Base-by-base conservation (phyloP, 2,113 vertebrate genomes). In the Pelecanoides urinatrix region DNA sequence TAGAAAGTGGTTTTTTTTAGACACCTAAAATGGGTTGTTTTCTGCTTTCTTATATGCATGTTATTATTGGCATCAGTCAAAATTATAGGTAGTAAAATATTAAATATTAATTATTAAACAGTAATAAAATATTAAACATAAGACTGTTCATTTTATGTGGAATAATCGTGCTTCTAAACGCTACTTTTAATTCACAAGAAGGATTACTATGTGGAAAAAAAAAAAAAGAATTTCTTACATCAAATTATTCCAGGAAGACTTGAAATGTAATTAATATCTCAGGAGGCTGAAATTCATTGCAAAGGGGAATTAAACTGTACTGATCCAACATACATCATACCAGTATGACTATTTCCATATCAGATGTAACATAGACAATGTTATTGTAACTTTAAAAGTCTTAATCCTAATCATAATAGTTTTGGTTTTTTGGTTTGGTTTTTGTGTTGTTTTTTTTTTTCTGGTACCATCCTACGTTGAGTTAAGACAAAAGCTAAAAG, bases 231-330 rank as follows among this genome's bases (percentile, higher is more conserved):
- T 52, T 94, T 94, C 18, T 84, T 67, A 34, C 62, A 94, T 86
- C n/a, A 90, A 95, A 32, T 79, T 67, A 88, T 91, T 92, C 58
- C 50, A 55, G 32, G 52, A 70, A 79, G 50, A 82, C n/a, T 52
- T 92, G 49, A 90, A 94, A 82, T 79, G 15, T 85, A 96, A 89
- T 97, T 87, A 90, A 56, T 94, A 94, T 80, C 78, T 90, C 13
- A 21, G 11, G 22, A 62, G 34, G 16, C 4, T 75, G 36, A 58
- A 95, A 71, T 91, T 93, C 50, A 61, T 85, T 65, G 10, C 42
- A 47, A 88, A 65, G 8, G 3, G 9, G 21, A 74, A 75, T 47
- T 38, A 70, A 89, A 26, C 22, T 22, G 4, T 27, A 62, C 17
- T 23, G 22, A 42, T 44, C 17, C 20, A 47, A 30, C 4, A 32